Percentiles rank a stretch among this genome's conserved stretches.
phyloP scores from a whole-genome alignment of 2,888 invertebrate genomes.

The Rhodophaea formosa region DNA sequence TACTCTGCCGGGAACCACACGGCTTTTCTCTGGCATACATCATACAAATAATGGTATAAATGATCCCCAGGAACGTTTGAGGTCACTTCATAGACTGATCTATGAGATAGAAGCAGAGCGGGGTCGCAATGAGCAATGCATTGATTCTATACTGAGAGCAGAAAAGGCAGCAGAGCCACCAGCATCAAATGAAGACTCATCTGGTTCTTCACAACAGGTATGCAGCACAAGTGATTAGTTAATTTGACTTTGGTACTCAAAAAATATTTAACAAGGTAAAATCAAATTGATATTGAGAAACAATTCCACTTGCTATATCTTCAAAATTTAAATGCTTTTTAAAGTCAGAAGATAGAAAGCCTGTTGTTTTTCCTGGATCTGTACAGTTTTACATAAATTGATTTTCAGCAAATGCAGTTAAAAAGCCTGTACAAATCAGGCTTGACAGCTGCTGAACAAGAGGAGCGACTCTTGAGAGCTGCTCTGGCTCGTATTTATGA shows the following conservation, averaged over 20 bases:
- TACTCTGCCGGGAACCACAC: too few species aligned
- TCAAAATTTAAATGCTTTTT: too few species aligned
- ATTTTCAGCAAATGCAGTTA: conserved; percentile 82
- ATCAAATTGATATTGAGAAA: too few species aligned
- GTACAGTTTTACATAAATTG: background rate
- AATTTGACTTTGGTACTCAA: too few species aligned
- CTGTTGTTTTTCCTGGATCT: background rate
- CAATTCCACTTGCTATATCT: too few species aligned
- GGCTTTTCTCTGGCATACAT: background rate
- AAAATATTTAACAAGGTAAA: too few species aligned
- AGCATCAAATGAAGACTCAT: conserved; percentile 64
- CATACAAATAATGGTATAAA: background rate
- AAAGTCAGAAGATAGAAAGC: too few species aligned
- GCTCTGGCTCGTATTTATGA: conserved; percentile 94
- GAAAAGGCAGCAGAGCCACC: conserved; percentile 77
- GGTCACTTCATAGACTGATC: conserved; percentile 87
- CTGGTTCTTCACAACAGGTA: conserved; percentile 69
- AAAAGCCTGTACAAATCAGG: conserved; percentile 90
- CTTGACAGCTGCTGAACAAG: conserved; percentile 90
- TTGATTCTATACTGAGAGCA: conserved; percentile 88
- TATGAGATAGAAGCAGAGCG: conserved; percentile 92
- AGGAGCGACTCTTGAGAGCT: conserved; percentile 90
- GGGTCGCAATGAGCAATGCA: conserved; percentile 88
- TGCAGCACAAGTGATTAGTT: background rate
- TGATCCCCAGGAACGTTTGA: conserved; percentile 85